Base-by-base conservation (phyloP, 2,888 invertebrate genomes). In the Troides oblongomaculatus region DNA sequence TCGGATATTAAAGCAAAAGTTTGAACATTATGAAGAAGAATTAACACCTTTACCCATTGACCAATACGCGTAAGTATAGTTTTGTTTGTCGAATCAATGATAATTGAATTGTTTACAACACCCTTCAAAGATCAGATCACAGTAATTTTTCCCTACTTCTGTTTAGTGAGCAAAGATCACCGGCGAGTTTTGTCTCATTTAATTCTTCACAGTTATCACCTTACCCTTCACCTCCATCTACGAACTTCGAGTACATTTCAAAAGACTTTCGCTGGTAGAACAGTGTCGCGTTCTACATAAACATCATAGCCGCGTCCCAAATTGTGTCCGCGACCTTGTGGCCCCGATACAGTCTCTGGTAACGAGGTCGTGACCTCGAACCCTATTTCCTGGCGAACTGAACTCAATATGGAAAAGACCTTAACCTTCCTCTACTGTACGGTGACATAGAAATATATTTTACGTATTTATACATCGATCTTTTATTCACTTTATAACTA, bases 21-120 rank as follows among this genome's bases (percentile, higher is more conserved):
- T 92, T 25, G 65, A 81, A 17, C 43, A 69, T 0, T 91, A 90
- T 65, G 80, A 86, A 7, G 83, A 84, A 8, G 78, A 81, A 2
- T 64, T 87, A 3, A 80, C 82, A 0, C 79, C 87, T 0, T 68
- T 92, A n/a, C 91, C 90, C 0, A 90, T 92, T 12, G 91, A 92
- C 73, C 77, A 83, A 53, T 88, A 84, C 72, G 76, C 79, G 92
- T 91, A 68, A 87, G 89, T 86, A 8, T 36, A 5, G 36, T 66
- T 58, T 46, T 43, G n/a, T 39, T 39, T 10, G 10, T 39, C 39
- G 39, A 39, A 39, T 8, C 39, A 7, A 10, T 10, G 1, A 7
- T 10, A 39, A 39, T 39, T 39, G 8, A 39, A 30, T 30, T 30
- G 30, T 3, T 5, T 30, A 30, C 30, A 30, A 30, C 30, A 30